These are phyloP conservation scores for Pipistrellus pipistrellus DNA, from an alignment of 2,797 vertebrate species.

Conservation along the genomic window DNA sequence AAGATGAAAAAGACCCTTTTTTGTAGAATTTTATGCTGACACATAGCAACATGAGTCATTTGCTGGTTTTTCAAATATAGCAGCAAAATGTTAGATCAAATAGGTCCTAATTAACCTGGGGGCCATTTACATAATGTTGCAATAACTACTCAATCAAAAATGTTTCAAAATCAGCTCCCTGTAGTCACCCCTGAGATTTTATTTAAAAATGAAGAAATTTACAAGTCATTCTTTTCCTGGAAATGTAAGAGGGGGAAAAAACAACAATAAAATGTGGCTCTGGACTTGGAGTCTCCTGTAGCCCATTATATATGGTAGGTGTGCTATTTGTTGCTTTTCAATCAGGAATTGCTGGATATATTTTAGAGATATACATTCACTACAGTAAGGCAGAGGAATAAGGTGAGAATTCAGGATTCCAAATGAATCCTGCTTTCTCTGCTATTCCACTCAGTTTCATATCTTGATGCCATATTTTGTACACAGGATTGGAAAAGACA, in stretches of 20 bases:
- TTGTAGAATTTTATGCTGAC: background rate
- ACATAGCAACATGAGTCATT: background rate
- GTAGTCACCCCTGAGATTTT: background rate
- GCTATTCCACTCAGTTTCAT: background rate
- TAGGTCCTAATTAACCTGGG: background rate
- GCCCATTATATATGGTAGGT: background rate
- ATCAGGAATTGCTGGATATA: background rate
- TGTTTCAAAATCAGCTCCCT: background rate
- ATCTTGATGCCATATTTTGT: background rate
- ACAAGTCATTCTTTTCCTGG: conserved; percentile 30
- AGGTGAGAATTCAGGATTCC: background rate
- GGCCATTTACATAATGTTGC: background rate
- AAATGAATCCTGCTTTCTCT: background rate
- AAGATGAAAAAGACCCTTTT: background rate
- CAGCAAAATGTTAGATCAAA: conserved; percentile 13
- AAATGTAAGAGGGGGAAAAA: background rate
- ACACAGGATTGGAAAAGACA: background rate
- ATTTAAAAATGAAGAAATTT: conserved; percentile 46
- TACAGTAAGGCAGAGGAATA: background rate
- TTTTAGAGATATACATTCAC: background rate
- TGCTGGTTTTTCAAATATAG: conserved; percentile 38
- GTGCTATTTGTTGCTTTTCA: background rate
- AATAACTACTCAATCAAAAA: conserved; percentile 2
- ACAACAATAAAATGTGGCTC: background rate
- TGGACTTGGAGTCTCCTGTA: background rate